Conservation (phyloP, 2,888 invertebrate genomes). For the Platynereis dumerilii region DNA sequence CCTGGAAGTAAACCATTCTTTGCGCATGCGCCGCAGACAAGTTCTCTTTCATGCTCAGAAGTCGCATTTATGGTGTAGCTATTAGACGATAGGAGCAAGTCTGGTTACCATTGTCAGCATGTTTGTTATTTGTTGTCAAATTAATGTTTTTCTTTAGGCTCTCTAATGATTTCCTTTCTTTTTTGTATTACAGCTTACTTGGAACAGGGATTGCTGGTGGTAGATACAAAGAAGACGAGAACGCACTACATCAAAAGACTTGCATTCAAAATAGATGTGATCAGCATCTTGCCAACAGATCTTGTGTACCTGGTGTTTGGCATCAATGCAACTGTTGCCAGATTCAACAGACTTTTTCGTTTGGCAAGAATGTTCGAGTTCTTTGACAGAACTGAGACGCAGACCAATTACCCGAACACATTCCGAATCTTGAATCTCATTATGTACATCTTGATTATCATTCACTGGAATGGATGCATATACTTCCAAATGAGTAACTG, state of each 20-base stretch:
- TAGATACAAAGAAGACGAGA: constrained; percentile 55
- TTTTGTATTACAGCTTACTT: constrained; percentile 54
- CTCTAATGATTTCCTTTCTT: no score
- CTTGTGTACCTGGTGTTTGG: constrained; percentile 34
- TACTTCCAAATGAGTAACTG: constrained; percentile 61
- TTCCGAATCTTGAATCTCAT: constrained; percentile 61
- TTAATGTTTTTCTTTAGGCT: no score
- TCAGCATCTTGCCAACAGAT: constrained; percentile 66
- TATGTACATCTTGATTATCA: constrained; percentile 60
- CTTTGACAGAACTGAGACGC: constrained; percentile 92
- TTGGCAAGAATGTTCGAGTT: constrained; percentile 87
- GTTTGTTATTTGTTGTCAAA: no score
- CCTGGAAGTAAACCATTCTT: no score
- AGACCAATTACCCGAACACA: constrained; percentile 87
- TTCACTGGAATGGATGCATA: constrained; percentile 64
- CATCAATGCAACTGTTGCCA: constrained; percentile 68
- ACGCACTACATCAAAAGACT: constrained; percentile 54
- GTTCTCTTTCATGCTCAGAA: no score
- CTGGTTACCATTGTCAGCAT: no score
- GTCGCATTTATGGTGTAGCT: no score
- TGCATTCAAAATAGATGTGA: constrained; percentile 61
- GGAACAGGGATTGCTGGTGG: constrained; percentile 64
- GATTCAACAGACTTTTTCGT: constrained; percentile 80
- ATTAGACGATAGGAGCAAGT: no score
- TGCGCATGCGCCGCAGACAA: no score